Conservation (phyloP, 2,888 invertebrate genomes). For the Cataglyphis albicans region DNA sequence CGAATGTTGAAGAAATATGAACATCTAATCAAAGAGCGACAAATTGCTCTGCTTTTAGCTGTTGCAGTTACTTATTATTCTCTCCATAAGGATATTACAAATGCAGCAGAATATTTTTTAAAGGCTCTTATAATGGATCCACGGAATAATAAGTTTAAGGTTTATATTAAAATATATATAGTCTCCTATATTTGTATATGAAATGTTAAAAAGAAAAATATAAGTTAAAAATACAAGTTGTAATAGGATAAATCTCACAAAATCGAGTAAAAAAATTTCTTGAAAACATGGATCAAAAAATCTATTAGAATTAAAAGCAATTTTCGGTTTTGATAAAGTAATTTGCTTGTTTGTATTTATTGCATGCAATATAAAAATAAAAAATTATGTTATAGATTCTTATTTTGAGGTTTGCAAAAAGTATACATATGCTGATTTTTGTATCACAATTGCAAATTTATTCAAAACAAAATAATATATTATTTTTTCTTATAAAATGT, state of each 20-base stretch:
- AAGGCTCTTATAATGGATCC: conserved; percentile 47
- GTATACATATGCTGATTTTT: too few relatives aligned
- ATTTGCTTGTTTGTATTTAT: not conserved
- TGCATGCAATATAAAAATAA: too few relatives aligned
- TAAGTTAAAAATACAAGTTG: too few relatives aligned
- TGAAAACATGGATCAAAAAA: not conserved
- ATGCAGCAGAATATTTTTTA: conserved; percentile 48
- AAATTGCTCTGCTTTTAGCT: conserved; percentile 20
- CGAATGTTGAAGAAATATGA: conserved; percentile 40
- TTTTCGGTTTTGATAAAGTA: not conserved
- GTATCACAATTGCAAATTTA: too few relatives aligned
- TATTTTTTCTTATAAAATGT: too few relatives aligned
- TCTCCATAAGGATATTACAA: not conserved
- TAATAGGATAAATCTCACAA: not conserved
- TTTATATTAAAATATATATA: conserved; percentile 18
- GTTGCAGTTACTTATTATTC: conserved; percentile 36
- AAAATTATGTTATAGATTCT: too few relatives aligned
- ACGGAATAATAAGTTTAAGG: conserved; percentile 14
- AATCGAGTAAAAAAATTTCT: not conserved
- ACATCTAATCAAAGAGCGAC: not conserved
- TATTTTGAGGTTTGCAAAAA: too few relatives aligned
- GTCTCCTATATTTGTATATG: not conserved
- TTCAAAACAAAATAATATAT: too few relatives aligned
- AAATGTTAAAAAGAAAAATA: not conserved
- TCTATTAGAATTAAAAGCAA: not conserved